Base-by-base conservation (phyloP, 1,140 invertebrate species). In the Araneus ventricosus region DNA sequence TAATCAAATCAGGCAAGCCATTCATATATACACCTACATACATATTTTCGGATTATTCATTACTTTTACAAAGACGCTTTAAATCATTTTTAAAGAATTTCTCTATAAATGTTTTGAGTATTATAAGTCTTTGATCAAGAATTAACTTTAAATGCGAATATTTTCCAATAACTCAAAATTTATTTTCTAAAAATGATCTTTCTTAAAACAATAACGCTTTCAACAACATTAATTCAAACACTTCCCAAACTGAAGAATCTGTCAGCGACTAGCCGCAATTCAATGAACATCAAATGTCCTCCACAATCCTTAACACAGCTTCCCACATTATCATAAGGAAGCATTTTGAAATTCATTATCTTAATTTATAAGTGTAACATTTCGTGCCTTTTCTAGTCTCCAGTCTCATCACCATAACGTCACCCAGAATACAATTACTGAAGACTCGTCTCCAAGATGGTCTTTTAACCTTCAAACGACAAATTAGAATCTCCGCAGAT, bases 391-490 rank as follows among this genome's bases (percentile, higher is more conserved):
- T 22, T 34, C 27, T 34, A 34, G 70, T 75, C 70, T 22, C 30
- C 30, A 34, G 70, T 34, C 70, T 75, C 30, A 37, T 34, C 70
- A 75, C 20, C 30, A 34, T 37, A 20, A 75, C 70, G 70, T 75
- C 70, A 75, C 34, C 37, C 70, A 75, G 20, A 75, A 75, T 34
- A 75, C 30, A 84, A 84, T 84, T 84, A 84, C 80, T 8, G n/a
- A 84, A 52, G 30, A 45, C 3, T 30, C 37, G 39, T 84, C 41
- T 86, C 84, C n/a, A 61, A 86, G 45, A 30, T 20, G 45, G n/a
- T 86, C 84, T 57, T 61, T 86, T 10, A 86, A 86, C 57, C 57
- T 86, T 86, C 57, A 86, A 86, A 41, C 41, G 80, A 84, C 80
- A 84, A 84, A 84, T 84, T 84, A 84, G 80, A 39, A 84, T 41